Evolutionary conservation across 2,113 vertebrate genomes (phyloP), one percentile per base, ranked within the genome.

Genomic region (Leptocoma aspasia): DNA sequence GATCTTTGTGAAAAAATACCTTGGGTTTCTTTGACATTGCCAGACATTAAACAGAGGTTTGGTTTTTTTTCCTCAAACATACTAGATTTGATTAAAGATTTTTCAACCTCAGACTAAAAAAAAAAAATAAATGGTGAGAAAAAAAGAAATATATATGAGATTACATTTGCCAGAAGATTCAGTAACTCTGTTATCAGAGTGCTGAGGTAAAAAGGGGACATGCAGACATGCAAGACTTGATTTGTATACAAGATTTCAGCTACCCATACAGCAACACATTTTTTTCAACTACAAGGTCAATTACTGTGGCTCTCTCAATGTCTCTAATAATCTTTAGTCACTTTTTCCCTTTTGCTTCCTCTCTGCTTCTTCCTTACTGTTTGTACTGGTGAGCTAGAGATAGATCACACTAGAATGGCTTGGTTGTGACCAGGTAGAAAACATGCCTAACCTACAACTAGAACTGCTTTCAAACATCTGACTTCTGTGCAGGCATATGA

Each of bases 21-120:
- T 11, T 11, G 2, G 9, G n/a, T 76, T 85, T 18, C 44, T 75
- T 85, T 39, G 10, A 89, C 37, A 6, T 28, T 78, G 14, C 5
- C 9, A 45, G 4, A 4, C 9, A 23, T 39, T 52, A 64, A 64
- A 60, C 9, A 33, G 6, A 69, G 9, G 6, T 11, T 53, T 49
- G 2, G 2, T 6, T 12, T 21, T n/a, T 37, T 42, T 35, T 5
- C 2, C 7, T 3, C 15, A 54, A 30, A 50, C 1, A 1, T 14
- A 20, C 5, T 30, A 35, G 2, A 54, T 68, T 59, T 63, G 31
- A n/a, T 50, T 31, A 53, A 81, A 50, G 1, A 0, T 27, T 73
- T 80, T 63, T 80, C 13, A 52, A n/a, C 12, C 1, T 45, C 31
- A 63, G 16, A 59, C 2, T 69, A 15, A 20, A 71, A 66, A 71